These are phyloP conservation scores for Diorhabda sublineata DNA, from an alignment of 1,140 invertebrate species.

Conservation along the genomic window DNA sequence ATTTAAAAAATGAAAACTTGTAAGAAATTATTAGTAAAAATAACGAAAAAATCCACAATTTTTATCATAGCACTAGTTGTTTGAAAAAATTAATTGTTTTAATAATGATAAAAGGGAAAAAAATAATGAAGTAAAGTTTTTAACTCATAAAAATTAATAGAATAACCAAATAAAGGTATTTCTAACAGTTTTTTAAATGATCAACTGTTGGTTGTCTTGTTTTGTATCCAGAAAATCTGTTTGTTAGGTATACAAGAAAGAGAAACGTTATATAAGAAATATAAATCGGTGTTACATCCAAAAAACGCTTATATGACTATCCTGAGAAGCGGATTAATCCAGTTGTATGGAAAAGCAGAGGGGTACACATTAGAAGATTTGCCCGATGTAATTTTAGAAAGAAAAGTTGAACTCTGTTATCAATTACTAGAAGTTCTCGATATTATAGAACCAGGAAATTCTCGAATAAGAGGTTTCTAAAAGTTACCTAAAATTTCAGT, in stretches of 20 bases:
- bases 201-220: too few relatives aligned
- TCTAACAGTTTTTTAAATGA: too few relatives aligned
- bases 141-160: too few relatives aligned
- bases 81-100: too few relatives aligned
- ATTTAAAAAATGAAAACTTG: too few relatives aligned
- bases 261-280: constrained; percentile 56
- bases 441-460: constrained; percentile 69
- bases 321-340: constrained; percentile 62
- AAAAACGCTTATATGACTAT: constrained; percentile 64
- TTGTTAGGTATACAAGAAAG: constrained; percentile 45
- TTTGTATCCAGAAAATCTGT: too few relatives aligned
- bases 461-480: constrained; percentile 62
- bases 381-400: constrained; percentile 64
- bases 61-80: too few relatives aligned
- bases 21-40: too few relatives aligned
- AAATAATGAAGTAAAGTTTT: too few relatives aligned
- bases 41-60: too few relatives aligned
- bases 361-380: constrained; percentile 69
- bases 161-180: too few relatives aligned
- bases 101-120: too few relatives aligned
- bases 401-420: constrained; percentile 69
- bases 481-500: not conserved
- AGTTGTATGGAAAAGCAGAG: constrained; percentile 70
- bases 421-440: constrained; percentile 64
- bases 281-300: constrained; percentile 64